Base-by-base conservation (phyloP, 2,113 vertebrate genomes). In the Bubo scandiacus region DNA sequence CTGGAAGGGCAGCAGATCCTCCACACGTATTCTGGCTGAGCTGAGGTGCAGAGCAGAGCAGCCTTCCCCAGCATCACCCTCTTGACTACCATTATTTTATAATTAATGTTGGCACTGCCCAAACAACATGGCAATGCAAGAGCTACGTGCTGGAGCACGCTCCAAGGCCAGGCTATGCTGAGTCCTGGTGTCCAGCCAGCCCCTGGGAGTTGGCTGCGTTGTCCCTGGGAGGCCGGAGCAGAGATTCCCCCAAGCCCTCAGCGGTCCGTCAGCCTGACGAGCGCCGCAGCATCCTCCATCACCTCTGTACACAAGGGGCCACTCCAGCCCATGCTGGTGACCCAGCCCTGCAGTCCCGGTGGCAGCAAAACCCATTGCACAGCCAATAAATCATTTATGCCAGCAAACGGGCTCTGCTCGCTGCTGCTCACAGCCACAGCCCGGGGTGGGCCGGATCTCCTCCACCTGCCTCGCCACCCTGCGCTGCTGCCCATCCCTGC, bases 381-480 rank as follows among this genome's bases (percentile, higher is more conserved):
- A 0, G 40, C 65, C 30, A 7, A 19, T 30, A 82, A 61, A 87
- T 55, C 66, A 51, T 73, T 49, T 30, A 42, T 3, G 18, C 26
- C 87, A 38, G 57, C 63, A 54, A 65, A 13, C 38, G 2, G 51
- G 20, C 57, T 63, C 42, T 15, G 68, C 67, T 68, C 7, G 1
- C 61, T 36, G 72, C 38, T 9, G 34, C 8, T 5, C 22, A 34
- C 17, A 10, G 73, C 52, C 14, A 1, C 21, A 17, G 72, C 62
- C 30, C 3, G 1, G 40, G 13, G 9, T 8, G 40, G 72, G 79
- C 11, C 29, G n/a, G 43, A 36, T 26, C 47, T 74, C 54, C 36
- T 42, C 11, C 0, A 1, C 9, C 30, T 11, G 13, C 67, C 40
- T 20, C 10, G 0, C 19, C 17, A 3, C 42, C 36, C 25, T 21